These are phyloP conservation scores for Eupithecia tripunctaria DNA, from an alignment of 2,888 invertebrate species.

Conservation along the genomic window DNA sequence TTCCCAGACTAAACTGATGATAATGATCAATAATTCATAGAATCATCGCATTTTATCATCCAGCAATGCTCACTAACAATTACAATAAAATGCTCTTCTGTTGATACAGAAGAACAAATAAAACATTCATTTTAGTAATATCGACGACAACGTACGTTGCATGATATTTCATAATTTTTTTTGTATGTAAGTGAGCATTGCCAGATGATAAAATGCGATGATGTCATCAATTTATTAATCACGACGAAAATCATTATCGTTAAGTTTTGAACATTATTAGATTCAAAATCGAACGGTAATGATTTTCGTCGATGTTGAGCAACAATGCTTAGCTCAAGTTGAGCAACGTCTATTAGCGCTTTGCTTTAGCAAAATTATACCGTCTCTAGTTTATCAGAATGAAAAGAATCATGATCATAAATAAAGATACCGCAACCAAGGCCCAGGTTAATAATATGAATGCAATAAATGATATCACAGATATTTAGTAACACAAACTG, in stretches of 20 bases:
- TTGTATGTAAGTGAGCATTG: too few relatives aligned
- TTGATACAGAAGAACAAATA: neutral
- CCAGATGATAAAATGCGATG: too few relatives aligned
- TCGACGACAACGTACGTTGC: neutral
- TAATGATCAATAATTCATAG: too few relatives aligned
- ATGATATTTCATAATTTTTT: too few relatives aligned
- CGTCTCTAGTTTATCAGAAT: neutral
- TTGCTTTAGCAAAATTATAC: neutral
- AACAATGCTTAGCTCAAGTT: neutral
- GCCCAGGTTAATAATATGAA: neutral
- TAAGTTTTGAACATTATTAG: too few relatives aligned
- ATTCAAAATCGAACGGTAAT: neutral
- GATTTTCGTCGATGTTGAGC: neutral
- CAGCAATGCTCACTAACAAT: neutral
- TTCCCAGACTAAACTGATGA: neutral
- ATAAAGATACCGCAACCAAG: slow-evolving; percentile 4
- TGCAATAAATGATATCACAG: slow-evolving; percentile 86
- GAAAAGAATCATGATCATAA: neutral
- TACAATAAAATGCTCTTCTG: neutral
- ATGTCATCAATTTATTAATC: too few relatives aligned
- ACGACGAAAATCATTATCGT: too few relatives aligned
- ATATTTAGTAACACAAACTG: slow-evolving; percentile 25
- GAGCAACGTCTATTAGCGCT: neutral
- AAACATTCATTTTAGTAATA: neutral
- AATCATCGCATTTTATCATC: too few relatives aligned